Conservation (phyloP, 2,888 invertebrate genomes). For the Meandrusa payeni region DNA sequence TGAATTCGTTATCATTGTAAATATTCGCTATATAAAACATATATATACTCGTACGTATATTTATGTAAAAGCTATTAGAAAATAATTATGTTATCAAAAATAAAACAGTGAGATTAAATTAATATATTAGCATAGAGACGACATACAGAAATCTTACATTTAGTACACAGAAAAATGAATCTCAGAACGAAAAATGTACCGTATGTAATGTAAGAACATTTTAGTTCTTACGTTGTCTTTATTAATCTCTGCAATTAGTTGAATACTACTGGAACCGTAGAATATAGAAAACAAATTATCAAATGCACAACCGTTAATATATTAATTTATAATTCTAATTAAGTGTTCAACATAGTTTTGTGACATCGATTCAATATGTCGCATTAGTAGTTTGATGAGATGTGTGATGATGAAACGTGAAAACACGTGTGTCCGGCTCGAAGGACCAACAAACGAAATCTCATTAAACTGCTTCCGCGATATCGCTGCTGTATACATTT, state of each 20-base stretch:
- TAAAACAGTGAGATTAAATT: constrained; percentile 78
- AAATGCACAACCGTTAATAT: constrained; percentile 63
- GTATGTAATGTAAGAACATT: constrained; percentile 54
- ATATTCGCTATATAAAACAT: constrained; percentile 70
- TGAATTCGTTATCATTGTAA: constrained; percentile 58
- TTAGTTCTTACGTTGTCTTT: constrained; percentile 49
- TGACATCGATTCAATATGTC: constrained; percentile 9
- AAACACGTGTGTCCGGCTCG: too few relatives aligned
- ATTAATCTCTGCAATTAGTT: constrained; percentile 55
- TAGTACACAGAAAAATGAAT: constrained; percentile 52
- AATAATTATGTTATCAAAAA: constrained; percentile 71
- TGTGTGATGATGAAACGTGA: neutral
- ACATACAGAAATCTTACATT: constrained; percentile 50
- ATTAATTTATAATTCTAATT: constrained; percentile 45
- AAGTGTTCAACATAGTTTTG: constrained; percentile 43
- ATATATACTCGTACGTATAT: too few relatives aligned
- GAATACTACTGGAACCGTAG: constrained; percentile 52
- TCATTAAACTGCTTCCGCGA: constrained; percentile 24
- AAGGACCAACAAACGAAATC: constrained; percentile 30
- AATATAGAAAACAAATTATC: constrained; percentile 49
- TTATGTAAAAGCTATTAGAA: constrained; percentile 57
- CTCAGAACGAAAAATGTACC: constrained; percentile 44
- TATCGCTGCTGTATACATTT: constrained; percentile 23
- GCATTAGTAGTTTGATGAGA: constrained; percentile 17
- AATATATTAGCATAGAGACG: constrained; percentile 58